Base-by-base conservation (phyloP, 2,888 invertebrate species). In the Metellina segmentata region DNA sequence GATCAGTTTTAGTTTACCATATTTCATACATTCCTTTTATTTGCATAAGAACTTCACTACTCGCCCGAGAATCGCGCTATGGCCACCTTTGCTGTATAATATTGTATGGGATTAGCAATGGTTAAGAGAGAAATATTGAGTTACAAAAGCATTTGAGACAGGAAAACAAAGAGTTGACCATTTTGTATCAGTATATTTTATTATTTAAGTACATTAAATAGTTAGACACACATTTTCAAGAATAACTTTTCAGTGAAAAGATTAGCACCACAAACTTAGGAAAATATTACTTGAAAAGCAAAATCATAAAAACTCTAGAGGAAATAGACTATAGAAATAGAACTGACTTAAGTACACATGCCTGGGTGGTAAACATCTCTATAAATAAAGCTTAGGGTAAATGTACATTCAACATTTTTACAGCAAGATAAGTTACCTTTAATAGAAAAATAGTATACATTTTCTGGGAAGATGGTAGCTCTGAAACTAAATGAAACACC, bases 201-300 rank as follows among this genome's bases (percentile, higher is more conserved):
- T 61, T 61, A 61, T 61, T 61, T 61, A 61, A 61, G 61, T 61
- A 61, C 61, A 61, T 61, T 61, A 61, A 61, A 61, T 61, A 61
- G 16, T 61, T 61, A 61, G 61, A 61, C 61, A 61, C 61, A 16
- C 61, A 61, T 61, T 16, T 61, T 61, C 16, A 61, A 61, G 61
- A 61, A 61, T 61, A 61, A 61, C 11, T 61, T 11, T 61, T 61
- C 61, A 61, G 11, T 61, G 61, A 61, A 61, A 61, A 61, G 61
- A 61, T 61, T 61, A 61, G 61, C 61, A 61, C 61, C 61, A 61
- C 61, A 61, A 61, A 61, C 61, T 61, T 61, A 61, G 61, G 61
- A 61, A 61, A 61, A 61, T 61, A 16, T 61, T 61, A 61, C 61
- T 61, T 61, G 61, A 61, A 34, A 61, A 61, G 61, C 61, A 61